Base-by-base conservation (phyloP, 2,888 invertebrate species). In the Globia sparganii region DNA sequence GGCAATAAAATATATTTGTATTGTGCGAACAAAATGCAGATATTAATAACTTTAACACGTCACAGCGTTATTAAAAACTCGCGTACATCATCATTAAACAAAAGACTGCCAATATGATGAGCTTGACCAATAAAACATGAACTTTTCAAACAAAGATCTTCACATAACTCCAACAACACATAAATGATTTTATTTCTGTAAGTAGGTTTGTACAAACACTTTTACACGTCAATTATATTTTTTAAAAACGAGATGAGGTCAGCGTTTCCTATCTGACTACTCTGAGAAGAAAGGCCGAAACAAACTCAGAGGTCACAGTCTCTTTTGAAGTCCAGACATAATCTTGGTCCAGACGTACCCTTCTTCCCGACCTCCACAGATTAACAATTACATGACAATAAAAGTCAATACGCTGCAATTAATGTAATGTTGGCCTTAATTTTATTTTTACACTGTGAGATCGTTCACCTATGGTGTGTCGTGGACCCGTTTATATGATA, bases 381-480 rank as follows among this genome's bases (percentile, higher is more conserved):
- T 62, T 61, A 77, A 78, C 80, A 81, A 86, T 82, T 75, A 80
- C 31, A 68, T 56, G 83, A 80, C 76, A 79, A 77, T 77, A 87
- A 83, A 80, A 80, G 66, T 71, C 53, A 58, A 76, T 80, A 77
- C 46, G 28, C 79, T 61, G 77, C 87, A 91, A 90, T 92, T 91
- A 90, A 88, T 88, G 78, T 90, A 88, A 80, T 75, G 70, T 68
- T 79, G 94, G 80, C 93, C 94, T 94, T 92, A 92, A 90, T 90
- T 91, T 93, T 93, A 93, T 93, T 94, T 93, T 92, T 91, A 90
- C 89, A 89, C 91, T 78, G 75, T 83, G 79, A 87, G 93, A 90
- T 90, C 92, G 90, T 93, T 93, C 92, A 93, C 92, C 92, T 90
- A 89, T 69, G 9, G 58, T 70, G 43, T 75, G 78, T 78, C 61